These are phyloP conservation scores for Ganaspis sp. DNA, from an alignment of 1,140 invertebrate species.

Conservation along the genomic window DNA sequence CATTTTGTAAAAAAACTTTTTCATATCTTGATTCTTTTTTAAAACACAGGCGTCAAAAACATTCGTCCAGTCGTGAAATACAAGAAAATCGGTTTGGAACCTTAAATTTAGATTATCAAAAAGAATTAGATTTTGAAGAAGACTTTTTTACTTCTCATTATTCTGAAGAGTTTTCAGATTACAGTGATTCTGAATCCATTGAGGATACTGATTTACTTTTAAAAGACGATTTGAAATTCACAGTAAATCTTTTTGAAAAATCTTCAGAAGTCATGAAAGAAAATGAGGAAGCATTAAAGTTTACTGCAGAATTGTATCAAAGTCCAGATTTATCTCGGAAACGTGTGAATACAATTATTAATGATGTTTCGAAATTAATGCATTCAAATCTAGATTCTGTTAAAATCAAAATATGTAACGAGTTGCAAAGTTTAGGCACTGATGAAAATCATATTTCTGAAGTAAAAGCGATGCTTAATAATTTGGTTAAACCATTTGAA, in stretches of 20 bases:
- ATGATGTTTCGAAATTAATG: background rate
- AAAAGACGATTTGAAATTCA: too few species aligned
- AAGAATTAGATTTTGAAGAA: background rate
- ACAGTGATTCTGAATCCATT: background rate
- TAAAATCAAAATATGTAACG: background rate
- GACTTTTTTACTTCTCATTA: background rate
- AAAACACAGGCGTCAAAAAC: background rate
- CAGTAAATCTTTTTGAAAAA: background rate
- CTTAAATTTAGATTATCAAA: background rate
- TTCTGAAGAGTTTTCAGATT: background rate
- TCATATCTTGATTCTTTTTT: background rate
- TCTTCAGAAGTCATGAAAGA: background rate
- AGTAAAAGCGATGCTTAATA: constrained; percentile 20
- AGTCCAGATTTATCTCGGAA: constrained; percentile 32
- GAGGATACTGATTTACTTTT: background rate
- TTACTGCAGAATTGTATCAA: background rate
- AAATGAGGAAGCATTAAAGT: background rate
- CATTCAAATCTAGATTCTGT: background rate
- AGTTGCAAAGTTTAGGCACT: background rate
- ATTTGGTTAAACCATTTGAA: background rate
- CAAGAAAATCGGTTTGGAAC: background rate
- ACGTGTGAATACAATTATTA: constrained; percentile 7
- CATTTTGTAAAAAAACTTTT: constrained; percentile 2
- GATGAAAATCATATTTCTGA: background rate
- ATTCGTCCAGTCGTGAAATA: background rate